These are phyloP conservation scores for Pentalonia nigronervosa DNA, from an alignment of 1,140 invertebrate species.

Conservation along the genomic window DNA sequence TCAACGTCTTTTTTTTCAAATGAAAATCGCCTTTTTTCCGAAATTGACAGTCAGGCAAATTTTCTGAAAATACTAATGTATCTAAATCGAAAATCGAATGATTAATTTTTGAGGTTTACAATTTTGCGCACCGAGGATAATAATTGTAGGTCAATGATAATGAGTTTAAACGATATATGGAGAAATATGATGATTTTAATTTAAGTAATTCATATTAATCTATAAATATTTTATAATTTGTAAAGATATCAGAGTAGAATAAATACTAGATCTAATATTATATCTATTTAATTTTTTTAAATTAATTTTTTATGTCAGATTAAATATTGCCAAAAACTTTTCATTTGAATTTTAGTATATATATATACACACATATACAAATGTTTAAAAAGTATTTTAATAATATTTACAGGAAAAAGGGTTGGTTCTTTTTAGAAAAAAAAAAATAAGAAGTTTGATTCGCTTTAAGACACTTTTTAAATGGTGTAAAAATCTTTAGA, in stretches of 20 bases:
- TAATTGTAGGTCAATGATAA: background rate
- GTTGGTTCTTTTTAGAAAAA: background rate
- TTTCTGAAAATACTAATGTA: background rate
- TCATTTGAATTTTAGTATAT: background rate
- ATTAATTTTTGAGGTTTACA: background rate
- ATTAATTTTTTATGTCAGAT: background rate
- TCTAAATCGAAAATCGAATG: no score
- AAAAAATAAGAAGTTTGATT: no score
- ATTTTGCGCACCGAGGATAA: background rate
- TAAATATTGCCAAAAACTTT: background rate
- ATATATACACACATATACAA: background rate
- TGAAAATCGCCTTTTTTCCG: background rate
- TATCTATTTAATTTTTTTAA: background rate
- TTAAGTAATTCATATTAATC: no score
- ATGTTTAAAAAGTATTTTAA: background rate
- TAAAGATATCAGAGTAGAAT: background rate
- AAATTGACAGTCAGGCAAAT: background rate
- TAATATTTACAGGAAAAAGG: background rate
- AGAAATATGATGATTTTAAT: background rate
- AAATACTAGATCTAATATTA: background rate
- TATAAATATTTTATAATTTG: no score
- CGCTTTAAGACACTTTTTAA: background rate
- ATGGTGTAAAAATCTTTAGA: background rate
- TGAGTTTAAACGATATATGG: no score
- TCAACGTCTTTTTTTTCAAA: background rate